phyloP scores from a whole-genome alignment of 2,888 invertebrate genomes.

The Aricia artaxerxes region DNA sequence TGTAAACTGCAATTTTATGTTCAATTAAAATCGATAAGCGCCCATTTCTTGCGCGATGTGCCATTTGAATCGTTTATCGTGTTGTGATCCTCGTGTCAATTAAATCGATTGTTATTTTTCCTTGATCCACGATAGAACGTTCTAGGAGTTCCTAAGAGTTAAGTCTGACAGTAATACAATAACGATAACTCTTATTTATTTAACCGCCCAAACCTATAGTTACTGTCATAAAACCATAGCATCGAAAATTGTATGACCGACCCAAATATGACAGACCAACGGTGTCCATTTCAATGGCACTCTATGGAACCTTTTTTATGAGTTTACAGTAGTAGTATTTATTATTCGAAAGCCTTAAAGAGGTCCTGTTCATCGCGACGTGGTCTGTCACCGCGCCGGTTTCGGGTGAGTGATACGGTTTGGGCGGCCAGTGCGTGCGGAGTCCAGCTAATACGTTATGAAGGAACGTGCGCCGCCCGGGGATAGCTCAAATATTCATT shows the following conservation, averaged over 20 bases:
- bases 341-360: neutral
- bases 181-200: too few relatives aligned
- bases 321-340: neutral
- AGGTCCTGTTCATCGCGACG: neutral
- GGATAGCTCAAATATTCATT: slow-evolving; percentile 81
- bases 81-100: neutral
- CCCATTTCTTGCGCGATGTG: slow-evolving; percentile 11
- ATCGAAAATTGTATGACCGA: too few relatives aligned
- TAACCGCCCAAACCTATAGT: too few relatives aligned
- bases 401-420: neutral
- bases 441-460: slow-evolving; percentile 78
- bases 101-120: neutral
- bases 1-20: slow-evolving; percentile 31
- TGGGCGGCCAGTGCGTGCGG: slow-evolving; percentile 52
- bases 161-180: neutral
- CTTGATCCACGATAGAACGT: neutral
- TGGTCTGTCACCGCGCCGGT: slow-evolving; percentile 16
- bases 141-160: neutral
- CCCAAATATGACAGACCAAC: too few relatives aligned
- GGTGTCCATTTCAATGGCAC: too few relatives aligned
- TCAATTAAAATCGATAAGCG: slow-evolving; percentile 27
- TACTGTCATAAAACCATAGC: too few relatives aligned
- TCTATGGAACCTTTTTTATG: too few relatives aligned
- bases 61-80: slow-evolving; percentile 18
- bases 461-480: slow-evolving; percentile 76